These are phyloP conservation scores for Carettochelys insculpta DNA, from an alignment of 2,113 vertebrate genomes.

Conservation along the genomic window DNA sequence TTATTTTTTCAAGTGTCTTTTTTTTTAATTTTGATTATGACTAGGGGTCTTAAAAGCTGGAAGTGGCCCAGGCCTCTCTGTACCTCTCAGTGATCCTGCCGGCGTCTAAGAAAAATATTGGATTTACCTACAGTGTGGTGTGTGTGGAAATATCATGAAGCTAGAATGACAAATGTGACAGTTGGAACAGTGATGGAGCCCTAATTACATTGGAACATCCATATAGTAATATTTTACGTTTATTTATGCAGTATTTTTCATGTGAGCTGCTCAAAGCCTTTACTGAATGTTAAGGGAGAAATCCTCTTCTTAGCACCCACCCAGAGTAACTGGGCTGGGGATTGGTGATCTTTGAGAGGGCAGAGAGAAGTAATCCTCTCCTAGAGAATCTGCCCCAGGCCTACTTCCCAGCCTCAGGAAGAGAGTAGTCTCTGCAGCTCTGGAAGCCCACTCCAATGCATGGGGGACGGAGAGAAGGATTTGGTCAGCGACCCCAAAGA, in stretches of 20 bases:
- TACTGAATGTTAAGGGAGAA: background rate
- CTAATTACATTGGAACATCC: background rate
- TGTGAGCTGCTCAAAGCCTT: background rate
- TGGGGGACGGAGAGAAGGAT: background rate
- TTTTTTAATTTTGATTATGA: too few relatives aligned
- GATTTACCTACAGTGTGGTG: background rate
- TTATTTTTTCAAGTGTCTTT: too few relatives aligned
- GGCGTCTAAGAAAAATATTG: background rate
- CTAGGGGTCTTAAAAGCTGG: too few relatives aligned
- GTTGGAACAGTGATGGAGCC: background rate
- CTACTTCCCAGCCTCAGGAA: background rate
- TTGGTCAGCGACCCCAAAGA: background rate
- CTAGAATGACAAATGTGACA: background rate
- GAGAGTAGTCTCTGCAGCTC: background rate
- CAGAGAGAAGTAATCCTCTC: background rate
- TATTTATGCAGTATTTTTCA: background rate
- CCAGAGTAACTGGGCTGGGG: background rate
- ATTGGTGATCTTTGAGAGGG: background rate
- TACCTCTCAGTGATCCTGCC: too few relatives aligned
- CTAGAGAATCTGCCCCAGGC: background rate
- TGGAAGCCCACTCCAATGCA: background rate
- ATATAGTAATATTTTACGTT: background rate
- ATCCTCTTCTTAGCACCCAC: background rate
- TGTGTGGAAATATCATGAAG: background rate
- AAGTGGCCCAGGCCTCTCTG: too few relatives aligned